A percentile compares a stretch with the other conserved stretches of the same genome.
Conservation (phyloP, 2,113 vertebrate genomes). For the Hyperopisus bebe region DNA sequence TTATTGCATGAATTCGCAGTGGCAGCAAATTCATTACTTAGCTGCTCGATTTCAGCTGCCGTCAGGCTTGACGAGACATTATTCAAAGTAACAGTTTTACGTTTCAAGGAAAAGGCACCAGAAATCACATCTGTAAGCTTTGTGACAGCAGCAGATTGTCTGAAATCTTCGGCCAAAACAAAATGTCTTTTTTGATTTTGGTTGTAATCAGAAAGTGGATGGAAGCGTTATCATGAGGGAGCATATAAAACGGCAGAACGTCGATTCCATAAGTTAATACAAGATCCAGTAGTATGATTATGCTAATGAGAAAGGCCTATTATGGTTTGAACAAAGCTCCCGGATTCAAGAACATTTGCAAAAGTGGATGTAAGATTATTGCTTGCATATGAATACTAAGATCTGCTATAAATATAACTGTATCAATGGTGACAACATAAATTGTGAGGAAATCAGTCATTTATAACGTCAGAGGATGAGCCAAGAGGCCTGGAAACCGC, state of each 20-base stretch:
- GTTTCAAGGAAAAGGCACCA: neutral
- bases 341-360: neutral
- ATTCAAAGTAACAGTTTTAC: slow-evolving; percentile 6
- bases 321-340: neutral
- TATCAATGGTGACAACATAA: slow-evolving; percentile 8
- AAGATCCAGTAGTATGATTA: neutral
- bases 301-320: neutral
- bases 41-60: neutral
- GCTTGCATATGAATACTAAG: neutral
- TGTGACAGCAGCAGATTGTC: slow-evolving; percentile 6
- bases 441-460: slow-evolving; percentile 3
- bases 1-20: neutral
- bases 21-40: slow-evolving; percentile 8
- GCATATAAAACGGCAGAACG: neutral
- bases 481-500: neutral
- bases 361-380: neutral
- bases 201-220: slow-evolving; percentile 1
- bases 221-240: neutral
- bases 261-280: neutral
- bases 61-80: neutral
- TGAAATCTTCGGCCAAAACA: neutral
- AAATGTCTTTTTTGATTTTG: neutral
- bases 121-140: slow-evolving; percentile 4
- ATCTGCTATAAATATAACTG: neutral
- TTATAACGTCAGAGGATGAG: neutral